Evolutionary conservation across 2,888 invertebrate genomes (phyloP).

Genomic region (Trissoscelio sp.): DNA sequence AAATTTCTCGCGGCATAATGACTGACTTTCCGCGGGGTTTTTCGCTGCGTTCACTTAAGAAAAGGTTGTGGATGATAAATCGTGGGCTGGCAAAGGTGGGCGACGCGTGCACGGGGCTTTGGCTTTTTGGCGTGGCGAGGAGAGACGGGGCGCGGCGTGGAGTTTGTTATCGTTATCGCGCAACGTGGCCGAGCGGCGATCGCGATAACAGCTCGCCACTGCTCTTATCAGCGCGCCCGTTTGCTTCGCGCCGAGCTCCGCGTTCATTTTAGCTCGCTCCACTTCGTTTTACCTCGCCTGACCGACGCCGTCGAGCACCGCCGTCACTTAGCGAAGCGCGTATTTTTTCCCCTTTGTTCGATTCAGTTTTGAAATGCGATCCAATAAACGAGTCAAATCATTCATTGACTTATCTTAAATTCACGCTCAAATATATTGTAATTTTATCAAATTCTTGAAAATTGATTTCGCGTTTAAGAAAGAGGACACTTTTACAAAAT

Average conservation of each 20-base stretch:
- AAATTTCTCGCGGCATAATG: constrained; percentile 9
- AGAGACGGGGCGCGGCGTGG: constrained; percentile 70
- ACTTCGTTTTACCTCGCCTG: constrained; percentile 72
- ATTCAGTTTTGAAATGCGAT: constrained; percentile 44
- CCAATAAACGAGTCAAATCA: constrained; percentile 27
- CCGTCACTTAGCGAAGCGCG: constrained; percentile 61
- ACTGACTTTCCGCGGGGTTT: constrained; percentile 35
- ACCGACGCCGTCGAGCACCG: constrained; percentile 61
- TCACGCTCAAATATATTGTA: neutral
- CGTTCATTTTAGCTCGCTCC: constrained; percentile 78
- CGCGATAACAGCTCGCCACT: constrained; percentile 79
- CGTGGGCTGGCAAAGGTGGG: constrained; percentile 62
- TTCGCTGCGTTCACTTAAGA: constrained; percentile 37
- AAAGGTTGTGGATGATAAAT: constrained; percentile 62
- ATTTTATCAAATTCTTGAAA: neutral
- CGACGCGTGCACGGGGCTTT: constrained; percentile 65
- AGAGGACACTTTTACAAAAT: neutral
- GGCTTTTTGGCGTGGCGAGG: constrained; percentile 57
- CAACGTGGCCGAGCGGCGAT: constrained; percentile 79
- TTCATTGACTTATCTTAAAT: constrained; percentile 14
- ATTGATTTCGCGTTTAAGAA: too few relatives aligned
- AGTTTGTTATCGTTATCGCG: constrained; percentile 80
- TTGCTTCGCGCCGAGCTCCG: constrained; percentile 73
- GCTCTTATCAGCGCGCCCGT: constrained; percentile 78
- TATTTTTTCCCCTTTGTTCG: constrained; percentile 50